Base-by-base conservation (phyloP, 2,888 invertebrate genomes). In the Clunio marinus region DNA sequence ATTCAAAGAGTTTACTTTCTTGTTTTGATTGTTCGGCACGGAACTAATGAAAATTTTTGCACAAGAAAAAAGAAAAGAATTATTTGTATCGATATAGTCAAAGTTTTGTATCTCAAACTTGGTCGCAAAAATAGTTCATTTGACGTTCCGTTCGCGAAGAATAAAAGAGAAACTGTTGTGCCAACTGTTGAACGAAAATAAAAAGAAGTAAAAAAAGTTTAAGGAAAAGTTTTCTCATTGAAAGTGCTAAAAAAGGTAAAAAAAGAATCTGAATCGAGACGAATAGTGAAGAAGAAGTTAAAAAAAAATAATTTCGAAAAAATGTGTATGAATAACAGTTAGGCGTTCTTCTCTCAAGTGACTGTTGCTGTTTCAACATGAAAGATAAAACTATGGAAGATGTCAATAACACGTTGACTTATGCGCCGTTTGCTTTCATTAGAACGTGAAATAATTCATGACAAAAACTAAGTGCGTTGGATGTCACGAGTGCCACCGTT, bases 211-310 rank as follows among this genome's bases (percentile, higher is more conserved):
- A 46, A 41, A 37, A 32, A 60, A 35, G 22, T 20, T 24, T 10
- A 59, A n/a, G n/a, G 10, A 62, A 22, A 62, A 60, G 32, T 35
- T 35, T 28, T 20, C n/a, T n/a, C 17, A 35, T 28, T 32, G 45
- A 28, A n/a, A 45, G 25, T 62, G 24, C 24, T 41, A 13, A 62
- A 62, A 66, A 66, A 66, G 66, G 66, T 66, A 66, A 66, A 59
- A 58, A 24, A 15, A 66, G 15, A 62, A 59, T 58, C 22, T 24
- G 27, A 58, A 17, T 58, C 58, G 20, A 60, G 45, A 45, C 45
- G 5, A n/a, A n/a, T n/a, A n/a, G n/a, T n/a, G n/a, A n/a, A n/a
- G n/a, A n/a, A n/a, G n/a, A n/a, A n/a, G n/a, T n/a, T n/a, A n/a
- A n/a, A n/a, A 32, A n/a, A 57, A 57, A n/a, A 20, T 13, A 10